Evolutionary conservation across 2,113 vertebrate genomes (phyloP).

Genomic region (Cyanistes caeruleus): DNA sequence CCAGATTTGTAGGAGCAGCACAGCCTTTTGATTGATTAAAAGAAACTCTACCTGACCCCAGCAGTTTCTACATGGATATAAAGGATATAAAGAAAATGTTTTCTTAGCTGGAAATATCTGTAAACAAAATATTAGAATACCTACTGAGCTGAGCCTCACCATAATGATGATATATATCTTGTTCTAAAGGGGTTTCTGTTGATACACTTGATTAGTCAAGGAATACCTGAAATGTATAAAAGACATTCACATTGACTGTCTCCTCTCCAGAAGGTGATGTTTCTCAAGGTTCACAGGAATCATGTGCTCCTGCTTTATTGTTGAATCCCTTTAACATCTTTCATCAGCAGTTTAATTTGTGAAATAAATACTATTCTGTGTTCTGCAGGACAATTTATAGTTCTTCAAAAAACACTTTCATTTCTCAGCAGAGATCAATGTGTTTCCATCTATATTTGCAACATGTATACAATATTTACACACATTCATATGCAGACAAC

Average conservation of each 20-base stretch:
- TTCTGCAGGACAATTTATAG: not conserved
- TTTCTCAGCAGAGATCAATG: not conserved
- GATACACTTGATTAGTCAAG: not conserved
- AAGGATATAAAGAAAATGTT: not conserved
- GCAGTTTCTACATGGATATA: not conserved
- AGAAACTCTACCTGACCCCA: not conserved
- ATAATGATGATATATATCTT: not conserved
- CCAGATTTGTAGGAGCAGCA: not conserved
- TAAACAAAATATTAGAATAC: not conserved
- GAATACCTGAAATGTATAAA: not conserved
- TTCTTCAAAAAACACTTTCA: not conserved
- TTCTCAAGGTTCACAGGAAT: not conserved
- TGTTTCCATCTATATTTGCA: not conserved
- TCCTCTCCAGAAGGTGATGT: not conserved
- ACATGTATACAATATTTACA: not conserved
- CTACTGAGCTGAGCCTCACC: not conserved
- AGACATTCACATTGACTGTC: not conserved
- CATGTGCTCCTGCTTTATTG: not conserved
- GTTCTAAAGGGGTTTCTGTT: not conserved
- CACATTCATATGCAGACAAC: not conserved
- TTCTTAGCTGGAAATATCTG: not conserved
- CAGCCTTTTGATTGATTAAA: not conserved
- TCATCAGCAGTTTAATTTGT: not conserved
- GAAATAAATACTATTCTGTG: not conserved
- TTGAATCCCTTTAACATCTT: rapidly evolving